Conservation (phyloP, 2,797 vertebrate genomes). For the Ibycter americanus region DNA sequence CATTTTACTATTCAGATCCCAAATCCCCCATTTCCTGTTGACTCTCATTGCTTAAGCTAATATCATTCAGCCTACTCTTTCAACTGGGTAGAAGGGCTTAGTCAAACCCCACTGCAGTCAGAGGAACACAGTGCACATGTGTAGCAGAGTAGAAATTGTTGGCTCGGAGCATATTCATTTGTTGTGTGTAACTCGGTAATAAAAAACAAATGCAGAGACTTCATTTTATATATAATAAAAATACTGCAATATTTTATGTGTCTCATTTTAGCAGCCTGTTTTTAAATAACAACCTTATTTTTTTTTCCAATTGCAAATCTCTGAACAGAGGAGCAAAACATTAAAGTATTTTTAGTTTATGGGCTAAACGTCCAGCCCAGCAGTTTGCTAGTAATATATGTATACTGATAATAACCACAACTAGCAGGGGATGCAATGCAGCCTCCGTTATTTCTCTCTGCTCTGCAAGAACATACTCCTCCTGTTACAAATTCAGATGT, state of each 20-base stretch:
- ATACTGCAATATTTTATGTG: constrained; percentile 64
- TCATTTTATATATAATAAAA: constrained; percentile 65
- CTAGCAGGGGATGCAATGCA: constrained; percentile 51
- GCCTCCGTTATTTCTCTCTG: constrained; percentile 30
- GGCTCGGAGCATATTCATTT: constrained; percentile 60
- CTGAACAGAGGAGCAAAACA: constrained; percentile 56
- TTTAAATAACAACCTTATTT: constrained; percentile 63
- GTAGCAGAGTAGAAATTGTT: constrained; percentile 61
- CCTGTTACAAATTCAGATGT: constrained; percentile 37
- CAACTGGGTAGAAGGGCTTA: constrained; percentile 40
- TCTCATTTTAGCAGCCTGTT: constrained; percentile 65
- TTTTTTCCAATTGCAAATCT: constrained; percentile 50
- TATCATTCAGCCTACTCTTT: constrained; percentile 62
- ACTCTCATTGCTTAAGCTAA: constrained; percentile 61
- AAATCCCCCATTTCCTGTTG: constrained; percentile 66
- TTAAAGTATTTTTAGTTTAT: constrained; percentile 65
- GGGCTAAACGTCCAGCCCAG: constrained; percentile 52
- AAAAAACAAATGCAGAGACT: constrained; percentile 65
- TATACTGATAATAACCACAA: constrained; percentile 59
- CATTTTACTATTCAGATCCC: constrained; percentile 39
- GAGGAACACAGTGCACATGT: constrained; percentile 48
- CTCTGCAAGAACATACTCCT: constrained; percentile 26
- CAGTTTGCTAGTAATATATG: constrained; percentile 45
- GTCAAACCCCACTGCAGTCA: constrained; percentile 31
- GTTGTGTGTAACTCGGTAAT: constrained; percentile 68